Evolutionary conservation across 2,113 vertebrate genomes (phyloP).

Genomic region (Tenebrosternarchus preto): DNA sequence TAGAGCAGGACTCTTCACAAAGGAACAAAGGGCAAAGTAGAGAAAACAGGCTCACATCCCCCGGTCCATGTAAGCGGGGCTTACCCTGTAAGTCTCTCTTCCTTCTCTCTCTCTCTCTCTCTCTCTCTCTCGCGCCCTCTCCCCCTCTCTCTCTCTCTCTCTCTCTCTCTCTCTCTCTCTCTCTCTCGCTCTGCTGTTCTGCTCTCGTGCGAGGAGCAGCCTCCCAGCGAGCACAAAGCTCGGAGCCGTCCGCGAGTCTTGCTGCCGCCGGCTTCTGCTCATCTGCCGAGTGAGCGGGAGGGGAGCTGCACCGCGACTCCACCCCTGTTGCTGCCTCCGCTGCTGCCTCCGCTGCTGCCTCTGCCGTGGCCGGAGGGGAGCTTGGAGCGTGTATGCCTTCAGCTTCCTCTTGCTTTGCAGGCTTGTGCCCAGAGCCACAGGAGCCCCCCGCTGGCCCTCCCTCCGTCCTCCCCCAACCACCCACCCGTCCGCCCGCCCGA

Average conservation of each 20-base stretch:
- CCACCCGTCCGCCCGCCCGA: neutral
- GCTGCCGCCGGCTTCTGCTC: constrained; percentile 35
- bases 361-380: constrained; percentile 16
- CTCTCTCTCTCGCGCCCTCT: constrained; percentile 43
- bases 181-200: neutral
- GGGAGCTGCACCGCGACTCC: neutral
- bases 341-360: constrained; percentile 1
- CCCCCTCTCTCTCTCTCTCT: constrained; percentile 63
- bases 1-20: constrained; percentile 49
- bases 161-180: constrained; percentile 19
- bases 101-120: constrained; percentile 28
- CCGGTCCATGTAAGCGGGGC: constrained; percentile 70
- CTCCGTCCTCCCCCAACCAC: neutral
- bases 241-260: constrained; percentile 70
- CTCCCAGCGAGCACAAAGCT: constrained; percentile 78
- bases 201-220: constrained; percentile 59
- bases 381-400: constrained; percentile 29
- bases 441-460: constrained; percentile 16
- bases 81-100: constrained; percentile 84
- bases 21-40: constrained; percentile 54
- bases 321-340: constrained; percentile 17
- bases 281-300: constrained; percentile 34
- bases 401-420: constrained; percentile 36
- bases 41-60: constrained; percentile 56
- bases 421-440: constrained; percentile 28